Conservation (phyloP, 2,797 vertebrate genomes). For the Gymnodraco acuticeps region DNA sequence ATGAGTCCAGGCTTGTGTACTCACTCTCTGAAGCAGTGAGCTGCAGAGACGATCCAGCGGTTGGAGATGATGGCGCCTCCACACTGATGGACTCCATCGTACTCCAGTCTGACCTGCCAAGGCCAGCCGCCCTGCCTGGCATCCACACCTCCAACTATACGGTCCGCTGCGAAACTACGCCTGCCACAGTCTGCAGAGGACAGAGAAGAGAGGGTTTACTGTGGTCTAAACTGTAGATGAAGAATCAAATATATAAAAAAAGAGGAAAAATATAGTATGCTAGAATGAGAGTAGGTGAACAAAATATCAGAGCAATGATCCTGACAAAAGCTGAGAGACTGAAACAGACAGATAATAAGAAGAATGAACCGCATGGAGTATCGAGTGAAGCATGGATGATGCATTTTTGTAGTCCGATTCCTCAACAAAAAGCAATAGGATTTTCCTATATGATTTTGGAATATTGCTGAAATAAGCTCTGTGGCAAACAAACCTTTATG, state of each 20-base stretch:
- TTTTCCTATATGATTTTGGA: too few species aligned
- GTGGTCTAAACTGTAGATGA: background rate
- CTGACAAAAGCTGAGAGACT: background rate
- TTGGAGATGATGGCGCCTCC: conserved; percentile 92
- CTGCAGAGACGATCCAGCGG: conserved; percentile 92
- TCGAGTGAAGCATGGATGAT: too few species aligned
- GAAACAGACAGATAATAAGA: background rate
- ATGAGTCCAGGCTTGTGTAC: conserved; percentile 7
- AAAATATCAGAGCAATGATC: background rate
- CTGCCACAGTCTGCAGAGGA: conserved; percentile 88
- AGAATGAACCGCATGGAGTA: background rate
- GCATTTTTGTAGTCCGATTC: too few species aligned
- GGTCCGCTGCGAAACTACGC: conserved; percentile 89
- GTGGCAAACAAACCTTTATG: too few species aligned
- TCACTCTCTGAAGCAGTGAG: conserved; percentile 94
- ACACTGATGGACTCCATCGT: conserved; percentile 92
- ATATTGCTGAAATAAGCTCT: too few species aligned
- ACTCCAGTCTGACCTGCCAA: conserved; percentile 93
- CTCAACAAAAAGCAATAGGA: too few species aligned
- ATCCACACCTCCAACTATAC: conserved; percentile 91
- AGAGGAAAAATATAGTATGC: too few species aligned
- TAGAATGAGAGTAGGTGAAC: background rate
- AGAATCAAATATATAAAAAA: background rate
- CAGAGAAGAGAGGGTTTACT: background rate
- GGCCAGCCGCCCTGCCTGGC: conserved; percentile 91